phyloP scores from a whole-genome alignment of 2,113 vertebrate genomes.

The Cricetomys ansorgei region DNA sequence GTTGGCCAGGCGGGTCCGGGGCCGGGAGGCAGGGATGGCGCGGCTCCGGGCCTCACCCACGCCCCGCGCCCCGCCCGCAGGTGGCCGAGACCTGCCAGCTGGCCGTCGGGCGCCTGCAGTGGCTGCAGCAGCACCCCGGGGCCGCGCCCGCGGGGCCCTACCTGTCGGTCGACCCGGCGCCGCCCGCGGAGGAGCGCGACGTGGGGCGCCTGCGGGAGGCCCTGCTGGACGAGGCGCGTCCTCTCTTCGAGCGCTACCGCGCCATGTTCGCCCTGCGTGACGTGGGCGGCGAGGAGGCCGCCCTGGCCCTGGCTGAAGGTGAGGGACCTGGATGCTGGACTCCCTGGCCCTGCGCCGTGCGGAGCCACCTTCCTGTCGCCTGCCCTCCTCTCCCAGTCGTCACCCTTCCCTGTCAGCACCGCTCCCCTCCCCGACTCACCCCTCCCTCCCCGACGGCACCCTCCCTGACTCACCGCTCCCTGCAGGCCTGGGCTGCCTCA shows the following conservation, averaged over 20 bases:
- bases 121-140: conserved; percentile 88
- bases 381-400: too few species aligned
- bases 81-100: conserved; percentile 97
- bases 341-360: neutral
- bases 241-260: conserved; percentile 95
- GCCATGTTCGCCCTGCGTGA: conserved; percentile 98
- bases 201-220: conserved; percentile 84
- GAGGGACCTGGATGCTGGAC: conserved; percentile 56
- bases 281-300: conserved; percentile 89
- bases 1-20: too few species aligned
- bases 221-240: conserved; percentile 89
- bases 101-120: conserved; percentile 92
- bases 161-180: conserved; percentile 94
- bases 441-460: neutral
- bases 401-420: neutral
- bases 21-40: too few species aligned
- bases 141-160: conserved; percentile 85
- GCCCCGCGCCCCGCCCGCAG: too few species aligned
- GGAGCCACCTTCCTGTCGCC: too few species aligned
- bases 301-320: conserved; percentile 94
- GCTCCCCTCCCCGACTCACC: too few species aligned
- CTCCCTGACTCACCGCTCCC: neutral
- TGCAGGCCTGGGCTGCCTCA: conserved; percentile 90
- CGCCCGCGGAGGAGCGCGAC: conserved; percentile 86
- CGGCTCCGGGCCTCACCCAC: too few species aligned